A percentile compares a stretch with the other conserved stretches of the same genome.
These are phyloP conservation scores for Acipenser transmontanus DNA, from an alignment of 2,797 vertebrate species.

Conservation along the genomic window DNA sequence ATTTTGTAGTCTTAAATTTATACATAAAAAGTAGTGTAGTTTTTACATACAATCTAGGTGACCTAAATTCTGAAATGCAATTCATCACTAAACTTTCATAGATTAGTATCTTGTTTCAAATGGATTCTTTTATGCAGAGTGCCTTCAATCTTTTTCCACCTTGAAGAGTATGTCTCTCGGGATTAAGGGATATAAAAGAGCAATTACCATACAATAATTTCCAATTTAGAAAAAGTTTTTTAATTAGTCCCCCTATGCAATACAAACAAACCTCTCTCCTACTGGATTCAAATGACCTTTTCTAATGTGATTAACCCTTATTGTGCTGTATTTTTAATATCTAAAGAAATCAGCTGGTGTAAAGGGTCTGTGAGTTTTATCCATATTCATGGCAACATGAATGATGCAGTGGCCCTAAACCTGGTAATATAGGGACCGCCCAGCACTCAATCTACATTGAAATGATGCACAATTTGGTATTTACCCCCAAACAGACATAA, in stretches of 20 bases:
- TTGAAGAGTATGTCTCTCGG: conserved; percentile 35
- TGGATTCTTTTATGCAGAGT: conserved; percentile 31
- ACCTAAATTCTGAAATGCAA: conserved; percentile 28
- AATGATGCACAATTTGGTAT: too few species aligned
- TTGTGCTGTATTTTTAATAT: not conserved
- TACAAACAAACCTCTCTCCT: not conserved
- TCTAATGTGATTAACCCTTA: not conserved
- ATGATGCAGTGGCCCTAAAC: too few species aligned
- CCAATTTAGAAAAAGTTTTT: conserved; percentile 50
- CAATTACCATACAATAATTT: conserved; percentile 57
- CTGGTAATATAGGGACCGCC: too few species aligned
- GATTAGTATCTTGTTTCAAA: conserved; percentile 38
- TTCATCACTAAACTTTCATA: conserved; percentile 27
- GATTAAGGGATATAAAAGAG: conserved; percentile 36
- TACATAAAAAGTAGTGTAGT: conserved; percentile 13
- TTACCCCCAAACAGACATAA: too few species aligned
- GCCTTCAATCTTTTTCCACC: conserved; percentile 33
- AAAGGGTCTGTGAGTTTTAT: too few species aligned
- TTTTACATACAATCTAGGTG: conserved; percentile 9
- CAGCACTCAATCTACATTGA: too few species aligned
- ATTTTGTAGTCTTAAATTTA: conserved; percentile 1
- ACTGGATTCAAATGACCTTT: not conserved
- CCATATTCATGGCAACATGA: too few species aligned
- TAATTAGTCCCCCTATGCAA: conserved; percentile 37
- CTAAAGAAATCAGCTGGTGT: too few species aligned